Conservation (phyloP, 2,888 invertebrate genomes). For the Mayetiola destructor region DNA sequence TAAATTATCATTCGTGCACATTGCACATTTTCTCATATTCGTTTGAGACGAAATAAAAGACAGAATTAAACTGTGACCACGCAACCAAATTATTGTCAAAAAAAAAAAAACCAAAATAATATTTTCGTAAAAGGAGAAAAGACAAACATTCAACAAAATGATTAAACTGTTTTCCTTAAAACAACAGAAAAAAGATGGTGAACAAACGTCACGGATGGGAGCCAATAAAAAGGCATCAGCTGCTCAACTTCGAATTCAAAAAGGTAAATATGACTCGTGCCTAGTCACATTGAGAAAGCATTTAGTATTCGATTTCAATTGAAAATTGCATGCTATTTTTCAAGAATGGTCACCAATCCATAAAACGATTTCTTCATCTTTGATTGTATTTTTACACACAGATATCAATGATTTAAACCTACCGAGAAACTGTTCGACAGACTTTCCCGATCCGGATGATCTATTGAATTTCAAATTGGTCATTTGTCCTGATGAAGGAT, state of each 20-base stretch:
- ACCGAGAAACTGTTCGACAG: slow-evolving; percentile 91
- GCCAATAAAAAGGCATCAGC: slow-evolving; percentile 89
- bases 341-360: background rate
- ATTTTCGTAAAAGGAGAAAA: too few relatives aligned
- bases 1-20: too few relatives aligned
- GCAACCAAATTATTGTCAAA: too few relatives aligned
- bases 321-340: too few relatives aligned
- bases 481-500: slow-evolving; percentile 95
- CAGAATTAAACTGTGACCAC: too few relatives aligned
- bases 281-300: too few relatives aligned
- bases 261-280: too few relatives aligned
- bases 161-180: slow-evolving; percentile 96
- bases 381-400: slow-evolving; percentile 43
- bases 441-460: slow-evolving; percentile 94
- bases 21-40: too few relatives aligned
- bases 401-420: slow-evolving; percentile 95
- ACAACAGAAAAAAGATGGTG: slow-evolving; percentile 97
- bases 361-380: slow-evolving; percentile 14
- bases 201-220: slow-evolving; percentile 52
- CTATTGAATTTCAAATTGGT: slow-evolving; percentile 88
- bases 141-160: slow-evolving; percentile 43
- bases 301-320: too few relatives aligned
- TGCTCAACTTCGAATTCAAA: slow-evolving; percentile 91
- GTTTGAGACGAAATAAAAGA: too few relatives aligned
- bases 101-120: background rate